Evolutionary conservation across 2,113 vertebrate species (phyloP).

Genomic region (Pao palembangensis): DNA sequence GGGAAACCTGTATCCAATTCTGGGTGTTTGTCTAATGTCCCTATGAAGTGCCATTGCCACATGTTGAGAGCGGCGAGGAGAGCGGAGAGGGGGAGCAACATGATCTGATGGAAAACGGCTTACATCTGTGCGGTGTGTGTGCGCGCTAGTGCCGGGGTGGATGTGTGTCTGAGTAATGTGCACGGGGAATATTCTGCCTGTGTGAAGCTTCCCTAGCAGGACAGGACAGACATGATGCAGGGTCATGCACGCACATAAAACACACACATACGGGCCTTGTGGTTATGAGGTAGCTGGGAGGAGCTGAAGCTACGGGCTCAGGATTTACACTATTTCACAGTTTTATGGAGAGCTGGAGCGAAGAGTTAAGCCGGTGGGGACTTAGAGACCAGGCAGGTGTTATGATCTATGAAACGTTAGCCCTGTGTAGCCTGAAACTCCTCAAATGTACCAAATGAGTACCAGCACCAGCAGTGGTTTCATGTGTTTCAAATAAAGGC

Average conservation of each 20-base stretch:
- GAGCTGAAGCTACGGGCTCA: slow-evolving; percentile 6
- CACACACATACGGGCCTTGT: not conserved
- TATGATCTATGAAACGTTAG: slow-evolving; percentile 12
- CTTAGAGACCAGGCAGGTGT: slow-evolving; percentile 10
- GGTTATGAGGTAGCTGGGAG: slow-evolving; percentile 7
- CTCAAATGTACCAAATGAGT: not conserved
- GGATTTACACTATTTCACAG: slow-evolving; percentile 8
- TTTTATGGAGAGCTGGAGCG: slow-evolving; percentile 16
- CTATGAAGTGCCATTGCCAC: slow-evolving; percentile 67
- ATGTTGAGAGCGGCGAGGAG: slow-evolving; percentile 53
- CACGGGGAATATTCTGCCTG: slow-evolving; percentile 28
- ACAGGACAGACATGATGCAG: slow-evolving; percentile 28
- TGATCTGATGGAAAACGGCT: slow-evolving; percentile 70
- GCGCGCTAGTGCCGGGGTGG: slow-evolving; percentile 18
- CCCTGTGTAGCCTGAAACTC: slow-evolving; percentile 1
- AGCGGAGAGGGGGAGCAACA: slow-evolving; percentile 33
- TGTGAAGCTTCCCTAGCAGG: slow-evolving; percentile 24
- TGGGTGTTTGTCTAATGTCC: slow-evolving; percentile 71
- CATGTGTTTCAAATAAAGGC: slow-evolving; percentile 8
- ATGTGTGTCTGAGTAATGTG: slow-evolving; percentile 32
- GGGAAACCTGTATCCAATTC: slow-evolving; percentile 74
- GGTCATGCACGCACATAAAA: slow-evolving; percentile 11
- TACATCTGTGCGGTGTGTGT: slow-evolving; percentile 36
- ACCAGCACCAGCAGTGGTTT: slow-evolving; percentile 6
- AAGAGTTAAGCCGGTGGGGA: slow-evolving; percentile 9